phyloP scores from a whole-genome alignment of 2,113 vertebrate species.

The Aphyosemion australe region DNA sequence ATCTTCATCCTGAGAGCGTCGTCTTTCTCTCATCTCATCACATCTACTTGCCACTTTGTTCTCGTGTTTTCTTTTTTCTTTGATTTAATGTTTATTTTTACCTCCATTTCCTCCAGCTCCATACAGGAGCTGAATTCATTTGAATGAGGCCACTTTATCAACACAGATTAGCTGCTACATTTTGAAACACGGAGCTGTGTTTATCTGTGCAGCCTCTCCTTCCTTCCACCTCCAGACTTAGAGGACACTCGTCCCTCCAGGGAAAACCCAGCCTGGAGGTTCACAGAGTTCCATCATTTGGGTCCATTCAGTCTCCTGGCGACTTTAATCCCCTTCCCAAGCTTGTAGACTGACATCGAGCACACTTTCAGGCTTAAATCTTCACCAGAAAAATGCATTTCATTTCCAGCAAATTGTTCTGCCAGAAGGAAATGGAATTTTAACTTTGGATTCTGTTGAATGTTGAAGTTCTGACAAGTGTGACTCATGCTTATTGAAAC shows the following conservation, averaged over 20 bases:
- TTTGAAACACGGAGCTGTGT: not conserved
- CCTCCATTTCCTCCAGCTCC: not conserved
- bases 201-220: not conserved
- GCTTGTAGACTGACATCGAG: slow-evolving; percentile 43
- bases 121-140: not conserved
- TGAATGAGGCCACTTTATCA: not conserved
- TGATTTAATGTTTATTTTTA: slow-evolving; percentile 7
- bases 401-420: not conserved
- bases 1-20: slow-evolving; percentile 17
- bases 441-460: not conserved
- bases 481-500: too few species aligned
- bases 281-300: slow-evolving; percentile 60
- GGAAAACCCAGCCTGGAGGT: slow-evolving; percentile 61
- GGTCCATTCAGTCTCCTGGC: slow-evolving; percentile 59
- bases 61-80: slow-evolving; percentile 18
- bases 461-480: not conserved
- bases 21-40: slow-evolving; percentile 5
- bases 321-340: slow-evolving; percentile 61
- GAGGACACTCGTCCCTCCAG: slow-evolving; percentile 61
- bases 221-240: slow-evolving; percentile 7
- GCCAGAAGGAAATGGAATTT: not conserved
- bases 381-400: slow-evolving; percentile 1
- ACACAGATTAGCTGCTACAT: not conserved
- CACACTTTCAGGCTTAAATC: slow-evolving; percentile 28
- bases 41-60: not conserved